Evolutionary conservation across 2,888 invertebrate species (phyloP), one percentile per base, ranked within the genome.

Genomic region (Eretmocerus hayati): DNA sequence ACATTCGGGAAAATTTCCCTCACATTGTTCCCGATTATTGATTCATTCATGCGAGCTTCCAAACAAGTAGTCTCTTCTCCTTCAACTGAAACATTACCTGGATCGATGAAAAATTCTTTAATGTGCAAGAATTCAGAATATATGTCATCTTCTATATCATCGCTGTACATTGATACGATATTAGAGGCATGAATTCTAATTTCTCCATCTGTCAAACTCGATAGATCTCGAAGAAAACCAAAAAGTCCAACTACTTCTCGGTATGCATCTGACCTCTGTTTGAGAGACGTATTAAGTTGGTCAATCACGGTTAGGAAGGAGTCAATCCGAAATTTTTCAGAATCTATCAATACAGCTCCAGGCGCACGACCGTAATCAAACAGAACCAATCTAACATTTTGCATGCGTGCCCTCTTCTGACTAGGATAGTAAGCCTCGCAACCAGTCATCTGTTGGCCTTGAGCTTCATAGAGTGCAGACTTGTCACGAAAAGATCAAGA

Each of bases 401-500:
- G 30, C 13, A 13, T 30, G 13, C 30, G 30, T 30, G 8, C 8
- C 13, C 30, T 30, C 13, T 30, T 30, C 13, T 30, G 30, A 13
- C 13, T 13, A 30, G 30, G 8, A 9, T 30, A 8, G 13, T 30
- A 30, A 8, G 13, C 8, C 30, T 30, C 13, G 30, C 30, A 30
- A 9, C 30, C 30, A 30, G 30, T 30, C 13, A 30, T 30, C 13
- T 30, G 8, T 30, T 30, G 8, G 8, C 30, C 30, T 30, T n/a
- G n/a, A n/a, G n/a, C n/a, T n/a, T n/a, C n/a, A n/a, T n/a, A n/a
- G n/a, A n/a, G n/a, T n/a, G n/a, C n/a, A 22, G 46, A 50, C 18
- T 26, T 15, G 20, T 39, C 39, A 26, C 50, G 36, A 30, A 45
- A 15, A 23, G 41, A 13, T 31, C 45, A 36, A 37, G n/a, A n/a